These are phyloP conservation scores for Mormoops blainvillei DNA, from an alignment of 2,113 vertebrate genomes.

Conservation along the genomic window DNA sequence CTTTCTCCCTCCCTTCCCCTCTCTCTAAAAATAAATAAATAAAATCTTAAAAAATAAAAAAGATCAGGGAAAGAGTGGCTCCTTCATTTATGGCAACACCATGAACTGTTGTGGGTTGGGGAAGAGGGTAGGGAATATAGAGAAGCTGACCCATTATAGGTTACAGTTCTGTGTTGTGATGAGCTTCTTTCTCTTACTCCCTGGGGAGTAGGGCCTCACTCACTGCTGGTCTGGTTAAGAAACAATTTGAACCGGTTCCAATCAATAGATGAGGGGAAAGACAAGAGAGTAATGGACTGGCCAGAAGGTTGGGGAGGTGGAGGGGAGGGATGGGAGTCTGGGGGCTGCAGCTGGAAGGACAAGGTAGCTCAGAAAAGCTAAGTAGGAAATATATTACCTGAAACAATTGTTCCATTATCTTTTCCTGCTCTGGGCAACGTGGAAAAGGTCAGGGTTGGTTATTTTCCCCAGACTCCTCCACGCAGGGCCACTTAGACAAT, in stretches of 20 bases:
- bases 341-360: background rate
- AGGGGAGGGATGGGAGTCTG: background rate
- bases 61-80: background rate
- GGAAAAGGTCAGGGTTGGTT: constrained; percentile 72
- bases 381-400: constrained; percentile 64
- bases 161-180: background rate
- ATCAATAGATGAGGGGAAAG: background rate
- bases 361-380: background rate
- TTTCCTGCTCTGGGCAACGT: constrained; percentile 69
- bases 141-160: background rate
- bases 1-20: too few relatives aligned
- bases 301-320: background rate
- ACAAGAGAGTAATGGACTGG: background rate
- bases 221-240: background rate
- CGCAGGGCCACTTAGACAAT: constrained; percentile 55
- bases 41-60: background rate
- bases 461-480: constrained; percentile 53
- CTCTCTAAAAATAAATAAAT: too few relatives aligned
- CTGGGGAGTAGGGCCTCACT: background rate
- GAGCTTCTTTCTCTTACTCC: background rate
- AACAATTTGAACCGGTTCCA: background rate
- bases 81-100: background rate
- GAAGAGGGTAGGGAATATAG: background rate
- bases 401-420: constrained; percentile 68
- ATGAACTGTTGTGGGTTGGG: background rate